A percentile compares a stretch with the other conserved stretches of the same genome.
phyloP scores from a whole-genome alignment of 2,888 invertebrate genomes.

The Disparrhopalites patrizii region DNA sequence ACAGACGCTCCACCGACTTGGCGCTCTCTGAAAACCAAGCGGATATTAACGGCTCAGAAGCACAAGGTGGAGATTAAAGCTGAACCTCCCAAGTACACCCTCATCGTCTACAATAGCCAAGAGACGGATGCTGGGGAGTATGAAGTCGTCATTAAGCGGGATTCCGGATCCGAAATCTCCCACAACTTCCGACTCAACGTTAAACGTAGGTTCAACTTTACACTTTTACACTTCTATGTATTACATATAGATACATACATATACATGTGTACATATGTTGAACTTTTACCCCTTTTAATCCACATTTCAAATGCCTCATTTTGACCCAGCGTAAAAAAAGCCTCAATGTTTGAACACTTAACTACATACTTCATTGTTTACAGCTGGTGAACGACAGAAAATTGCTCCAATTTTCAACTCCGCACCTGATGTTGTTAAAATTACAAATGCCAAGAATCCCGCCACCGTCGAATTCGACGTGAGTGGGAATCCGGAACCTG shows the following conservation, averaged over 20 bases:
- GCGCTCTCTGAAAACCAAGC: slow-evolving; percentile 23
- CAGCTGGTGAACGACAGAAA: slow-evolving; percentile 33
- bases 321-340: too few species aligned
- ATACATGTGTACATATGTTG: too few species aligned
- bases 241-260: background rate
- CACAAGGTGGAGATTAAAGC: slow-evolving; percentile 29
- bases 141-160: slow-evolving; percentile 36
- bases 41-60: slow-evolving; percentile 25
- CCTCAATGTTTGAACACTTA: too few species aligned
- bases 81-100: slow-evolving; percentile 35
- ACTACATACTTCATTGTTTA: slow-evolving; percentile 4
- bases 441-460: slow-evolving; percentile 23
- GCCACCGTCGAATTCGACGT: slow-evolving; percentile 49
- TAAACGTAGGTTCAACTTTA: slow-evolving; percentile 6
- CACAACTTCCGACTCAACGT: slow-evolving; percentile 18
- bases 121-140: slow-evolving; percentile 50
- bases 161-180: slow-evolving; percentile 10
- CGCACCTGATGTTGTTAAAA: slow-evolving; percentile 33
- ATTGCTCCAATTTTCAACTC: slow-evolving; percentile 41
- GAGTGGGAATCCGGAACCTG: slow-evolving; percentile 55
- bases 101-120: slow-evolving; percentile 48
- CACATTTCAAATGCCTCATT: too few species aligned
- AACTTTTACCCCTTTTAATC: too few species aligned
- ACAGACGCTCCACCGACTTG: slow-evolving; percentile 23
- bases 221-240: too few species aligned